A percentile compares a stretch with the other conserved stretches of the same genome.
Conservation (phyloP, 2,113 vertebrate species). For the Pedetes capensis region DNA sequence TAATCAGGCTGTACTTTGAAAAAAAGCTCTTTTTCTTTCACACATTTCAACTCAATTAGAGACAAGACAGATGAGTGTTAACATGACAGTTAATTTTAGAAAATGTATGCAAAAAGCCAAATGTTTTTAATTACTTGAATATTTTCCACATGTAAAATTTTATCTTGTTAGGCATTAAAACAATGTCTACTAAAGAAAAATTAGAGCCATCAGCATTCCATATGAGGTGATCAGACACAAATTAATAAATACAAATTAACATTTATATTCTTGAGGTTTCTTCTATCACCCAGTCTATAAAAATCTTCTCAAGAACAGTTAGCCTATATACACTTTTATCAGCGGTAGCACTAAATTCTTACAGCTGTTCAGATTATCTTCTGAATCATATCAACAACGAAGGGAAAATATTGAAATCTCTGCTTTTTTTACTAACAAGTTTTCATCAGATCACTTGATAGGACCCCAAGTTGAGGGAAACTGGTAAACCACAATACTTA, state of each 20-base stretch:
- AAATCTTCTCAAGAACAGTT: background rate
- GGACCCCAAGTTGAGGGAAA: background rate
- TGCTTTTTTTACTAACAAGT: background rate
- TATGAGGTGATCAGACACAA: slow-evolving; percentile 66
- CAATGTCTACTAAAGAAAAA: slow-evolving; percentile 76
- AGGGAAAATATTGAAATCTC: background rate
- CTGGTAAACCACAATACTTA: background rate
- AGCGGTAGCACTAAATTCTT: background rate
- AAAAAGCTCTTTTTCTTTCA: slow-evolving; percentile 84
- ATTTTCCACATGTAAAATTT: slow-evolving; percentile 85
- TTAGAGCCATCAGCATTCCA: slow-evolving; percentile 65
- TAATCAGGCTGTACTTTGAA: slow-evolving; percentile 74
- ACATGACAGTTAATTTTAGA: slow-evolving; percentile 89
- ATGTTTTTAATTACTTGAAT: slow-evolving; percentile 89
- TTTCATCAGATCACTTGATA: background rate
- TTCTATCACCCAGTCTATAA: background rate
- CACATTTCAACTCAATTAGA: slow-evolving; percentile 90
- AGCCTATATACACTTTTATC: background rate
- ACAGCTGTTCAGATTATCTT: background rate
- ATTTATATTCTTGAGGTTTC: slow-evolving; percentile 59
- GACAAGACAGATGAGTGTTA: slow-evolving; percentile 87
- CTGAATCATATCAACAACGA: background rate
- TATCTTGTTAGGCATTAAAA: slow-evolving; percentile 82
- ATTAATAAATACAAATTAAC: slow-evolving; percentile 59
- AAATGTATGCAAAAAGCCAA: slow-evolving; percentile 88